Evolutionary conservation across 2,113 vertebrate species (phyloP), one percentile per base, ranked within the genome.

Genomic region (Mustela nigripes): DNA sequence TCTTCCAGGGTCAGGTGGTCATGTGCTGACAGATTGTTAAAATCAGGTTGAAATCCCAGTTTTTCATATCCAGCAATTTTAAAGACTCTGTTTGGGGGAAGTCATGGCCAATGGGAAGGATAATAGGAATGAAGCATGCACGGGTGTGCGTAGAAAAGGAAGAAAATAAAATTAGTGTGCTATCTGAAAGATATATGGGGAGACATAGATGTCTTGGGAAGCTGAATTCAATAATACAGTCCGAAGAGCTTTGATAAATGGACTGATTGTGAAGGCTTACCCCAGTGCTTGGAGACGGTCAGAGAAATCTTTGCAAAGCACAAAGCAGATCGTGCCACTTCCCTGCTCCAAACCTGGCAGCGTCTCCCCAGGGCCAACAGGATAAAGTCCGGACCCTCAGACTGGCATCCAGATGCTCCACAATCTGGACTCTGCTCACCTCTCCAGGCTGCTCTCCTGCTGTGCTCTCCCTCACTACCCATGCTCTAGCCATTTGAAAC

Each of bases 301-400:
- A 50, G 42, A 50, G 39, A 93, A 93, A 63, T 58, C 71, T 88
- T 69, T 89, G 85, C 82, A 85, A 67, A 91, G 78, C 50, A 56
- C 88, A 92, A 56, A 36, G 26, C 50, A 26, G 42, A 48, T 21
- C 67, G n/a, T 45, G 36, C 73, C 50, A 53, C 36, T 33, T 50
- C 24, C 28, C 58, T 39, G n/a, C 73, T 85, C 67, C 67, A 93
- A 85, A 60, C 79, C 42, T 65, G 16, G 26, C 14, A 11, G 4
- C 33, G 28, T 50, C 76, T 53, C 28, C 28, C 28, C 48, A 0
- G 50, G 76, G 24, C 42, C 95, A 26, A 12, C 18, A n/a, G 69
- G 78, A 88, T 84, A 7, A 88, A 88, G 92, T 74, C 53, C 76
- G 50, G 81, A 31, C 5, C 63, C 62, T 65, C 1, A 10, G 48